phyloP scores from a whole-genome alignment of 2,113 vertebrate species.

The Lutjanus erythropterus region DNA sequence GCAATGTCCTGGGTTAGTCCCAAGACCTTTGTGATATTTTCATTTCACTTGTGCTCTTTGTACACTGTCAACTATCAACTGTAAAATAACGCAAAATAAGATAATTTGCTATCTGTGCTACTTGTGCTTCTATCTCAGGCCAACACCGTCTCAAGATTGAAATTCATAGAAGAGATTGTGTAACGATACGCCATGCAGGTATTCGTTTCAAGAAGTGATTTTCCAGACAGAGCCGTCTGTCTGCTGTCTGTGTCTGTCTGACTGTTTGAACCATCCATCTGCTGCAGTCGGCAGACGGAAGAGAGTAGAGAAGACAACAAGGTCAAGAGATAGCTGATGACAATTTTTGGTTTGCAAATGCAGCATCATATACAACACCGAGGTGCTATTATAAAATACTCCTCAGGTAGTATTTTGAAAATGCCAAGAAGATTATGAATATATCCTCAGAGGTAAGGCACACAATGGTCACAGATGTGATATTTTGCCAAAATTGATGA shows the following conservation, averaged over 20 bases:
- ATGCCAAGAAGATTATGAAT: conserved; percentile 3
- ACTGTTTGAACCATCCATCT: conserved; percentile 68
- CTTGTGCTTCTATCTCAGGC: not conserved
- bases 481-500: too few species aligned
- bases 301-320: conserved; percentile 35
- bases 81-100: conserved; percentile 8
- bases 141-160: conserved; percentile 13
- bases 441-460: not conserved
- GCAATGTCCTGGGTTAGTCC: not conserved
- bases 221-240: conserved; percentile 67
- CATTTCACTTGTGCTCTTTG: not conserved
- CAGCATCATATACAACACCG: not conserved
- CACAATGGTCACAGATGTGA: not conserved
- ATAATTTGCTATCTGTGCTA: not conserved
- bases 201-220: conserved; percentile 50
- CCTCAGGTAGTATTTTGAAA: not conserved
- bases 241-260: conserved; percentile 50
- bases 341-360: conserved; percentile 42
- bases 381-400: conserved; percentile 4
- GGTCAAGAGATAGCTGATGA: conserved; percentile 36
- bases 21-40: not conserved
- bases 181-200: conserved; percentile 9
- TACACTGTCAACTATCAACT: conserved; percentile 2
- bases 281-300: conserved; percentile 37
- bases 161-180: conserved; percentile 9